Evolutionary conservation across 2,888 invertebrate species (phyloP).

Genomic region (Himalopsyche anomala): DNA sequence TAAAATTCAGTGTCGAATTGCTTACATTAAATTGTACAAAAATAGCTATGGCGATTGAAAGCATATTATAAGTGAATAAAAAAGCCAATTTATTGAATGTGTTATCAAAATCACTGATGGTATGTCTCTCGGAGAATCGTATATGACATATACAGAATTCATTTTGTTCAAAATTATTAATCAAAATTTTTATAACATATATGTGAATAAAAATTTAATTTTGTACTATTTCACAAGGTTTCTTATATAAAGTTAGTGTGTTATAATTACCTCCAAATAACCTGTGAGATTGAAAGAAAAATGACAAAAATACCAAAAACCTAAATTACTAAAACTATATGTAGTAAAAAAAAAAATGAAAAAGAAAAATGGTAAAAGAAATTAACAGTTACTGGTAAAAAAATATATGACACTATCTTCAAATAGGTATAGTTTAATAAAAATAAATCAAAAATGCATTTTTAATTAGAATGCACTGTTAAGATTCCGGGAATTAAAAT

Average conservation of each 20-base stretch:
- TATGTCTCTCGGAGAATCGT: slow-evolving; percentile 1
- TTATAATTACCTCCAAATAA: slow-evolving; percentile 9
- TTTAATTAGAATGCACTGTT: not conserved
- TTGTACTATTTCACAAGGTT: slow-evolving; percentile 17
- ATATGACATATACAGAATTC: too few relatives aligned
- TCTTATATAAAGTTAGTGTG: not conserved
- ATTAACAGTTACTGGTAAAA: not conserved
- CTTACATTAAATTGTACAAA: slow-evolving; percentile 18
- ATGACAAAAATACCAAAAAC: not conserved
- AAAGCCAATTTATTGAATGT: slow-evolving; percentile 7
- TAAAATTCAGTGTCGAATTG: slow-evolving; percentile 12
- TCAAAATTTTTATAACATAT: too few relatives aligned
- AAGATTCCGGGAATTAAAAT: slow-evolving; percentile 7
- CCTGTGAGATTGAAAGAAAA: slow-evolving; percentile 12
- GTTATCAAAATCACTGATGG: not conserved
- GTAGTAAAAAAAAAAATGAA: not conserved
- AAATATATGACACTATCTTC: slow-evolving; percentile 38
- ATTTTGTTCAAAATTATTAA: slow-evolving; percentile 9
- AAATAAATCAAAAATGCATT: slow-evolving; percentile 6
- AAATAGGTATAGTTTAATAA: too few relatives aligned
- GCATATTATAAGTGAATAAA: not conserved
- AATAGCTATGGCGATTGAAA: slow-evolving; percentile 18
- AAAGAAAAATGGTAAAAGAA: not conserved
- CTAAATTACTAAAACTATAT: not conserved
- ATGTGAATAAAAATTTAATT: not conserved